Evolutionary conservation across 92 coral and sea anemone genomes (phyloP).

Genomic region (Umimayanthus kanabou): DNA sequence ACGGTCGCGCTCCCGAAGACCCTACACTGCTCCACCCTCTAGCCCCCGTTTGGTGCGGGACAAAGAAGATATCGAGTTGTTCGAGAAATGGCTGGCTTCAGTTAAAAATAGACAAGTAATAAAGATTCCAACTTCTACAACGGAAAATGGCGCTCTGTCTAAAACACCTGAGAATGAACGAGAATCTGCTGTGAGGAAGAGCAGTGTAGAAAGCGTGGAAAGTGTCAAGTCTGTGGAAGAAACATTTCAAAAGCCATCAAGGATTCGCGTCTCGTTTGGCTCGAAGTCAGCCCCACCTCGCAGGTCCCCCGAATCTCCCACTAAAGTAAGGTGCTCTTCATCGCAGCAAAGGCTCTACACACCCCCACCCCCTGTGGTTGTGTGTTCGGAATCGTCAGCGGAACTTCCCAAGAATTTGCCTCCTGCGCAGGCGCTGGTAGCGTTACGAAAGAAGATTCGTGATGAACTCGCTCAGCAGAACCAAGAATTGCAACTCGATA

Average conservation of each 20-base stretch:
- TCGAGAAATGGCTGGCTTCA: constrained; percentile 18
- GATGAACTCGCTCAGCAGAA: constrained; percentile 81
- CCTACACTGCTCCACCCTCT: constrained; percentile 74
- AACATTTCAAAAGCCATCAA: not conserved
- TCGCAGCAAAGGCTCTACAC: constrained; percentile 34
- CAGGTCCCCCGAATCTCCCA: constrained; percentile 25
- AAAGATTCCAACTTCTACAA: constrained; percentile 63
- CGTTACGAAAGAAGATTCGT: constrained; percentile 74
- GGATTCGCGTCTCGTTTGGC: constrained; percentile 43
- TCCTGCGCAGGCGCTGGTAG: constrained; percentile 79
- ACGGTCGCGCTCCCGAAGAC: constrained; percentile 39
- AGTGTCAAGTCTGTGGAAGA: constrained; percentile 2
- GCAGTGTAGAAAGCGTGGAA: constrained; percentile 8
- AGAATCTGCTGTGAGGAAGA: not conserved
- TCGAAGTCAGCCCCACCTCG: constrained; percentile 64
- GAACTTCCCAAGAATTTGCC: constrained; percentile 73
- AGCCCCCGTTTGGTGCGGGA: constrained; percentile 54
- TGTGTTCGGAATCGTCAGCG: constrained; percentile 51
- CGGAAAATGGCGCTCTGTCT: constrained; percentile 20
- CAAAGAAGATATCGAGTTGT: constrained; percentile 4
- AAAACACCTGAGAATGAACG: constrained; percentile 11
- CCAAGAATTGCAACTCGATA: constrained; percentile 76
- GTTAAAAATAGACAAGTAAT: constrained; percentile 43
- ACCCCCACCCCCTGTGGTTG: constrained; percentile 55
- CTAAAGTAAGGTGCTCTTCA: constrained; percentile 57